Conservation (phyloP, 2,888 invertebrate species). For the Muschampia plurimacula region DNA sequence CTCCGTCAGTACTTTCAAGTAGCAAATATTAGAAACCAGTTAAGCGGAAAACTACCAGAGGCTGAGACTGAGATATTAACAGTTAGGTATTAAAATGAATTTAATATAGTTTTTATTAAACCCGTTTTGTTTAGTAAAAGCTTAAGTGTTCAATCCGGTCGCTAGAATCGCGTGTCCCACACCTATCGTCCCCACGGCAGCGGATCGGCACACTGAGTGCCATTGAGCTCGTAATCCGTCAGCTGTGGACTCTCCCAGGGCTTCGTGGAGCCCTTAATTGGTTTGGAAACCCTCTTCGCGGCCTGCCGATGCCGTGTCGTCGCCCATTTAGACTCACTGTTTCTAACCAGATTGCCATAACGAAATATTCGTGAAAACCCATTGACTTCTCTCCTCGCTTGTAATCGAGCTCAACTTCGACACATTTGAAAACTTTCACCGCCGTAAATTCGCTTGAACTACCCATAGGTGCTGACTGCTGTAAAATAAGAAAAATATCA, state of each 20-base stretch:
- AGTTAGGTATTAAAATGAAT: no score
- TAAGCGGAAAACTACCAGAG: no score
- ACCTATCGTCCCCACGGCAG: constrained; percentile 64
- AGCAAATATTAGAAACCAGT: no score
- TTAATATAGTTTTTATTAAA: no score
- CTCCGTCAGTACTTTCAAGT: no score
- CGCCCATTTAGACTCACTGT: constrained; percentile 75
- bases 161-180: constrained; percentile 71
- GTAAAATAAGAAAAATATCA: constrained; percentile 51
- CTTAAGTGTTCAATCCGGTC: constrained; percentile 50
- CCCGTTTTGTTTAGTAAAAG: constrained; percentile 15
- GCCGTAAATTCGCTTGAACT: constrained; percentile 68
- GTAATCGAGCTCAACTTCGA: constrained; percentile 59
- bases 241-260: constrained; percentile 79
- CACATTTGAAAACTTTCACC: constrained; percentile 54
- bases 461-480: constrained; percentile 65
- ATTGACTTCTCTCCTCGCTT: constrained; percentile 66
- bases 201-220: constrained; percentile 74
- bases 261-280: constrained; percentile 83
- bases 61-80: no score
- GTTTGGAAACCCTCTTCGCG: constrained; percentile 83
- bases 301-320: constrained; percentile 68
- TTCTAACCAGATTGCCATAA: constrained; percentile 83
- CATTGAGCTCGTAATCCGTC: constrained; percentile 81
- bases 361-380: constrained; percentile 77